Evolutionary conservation across 1,140 invertebrate genomes (phyloP), one percentile per base, ranked within the genome.

Genomic region (Chelonus insularis): DNA sequence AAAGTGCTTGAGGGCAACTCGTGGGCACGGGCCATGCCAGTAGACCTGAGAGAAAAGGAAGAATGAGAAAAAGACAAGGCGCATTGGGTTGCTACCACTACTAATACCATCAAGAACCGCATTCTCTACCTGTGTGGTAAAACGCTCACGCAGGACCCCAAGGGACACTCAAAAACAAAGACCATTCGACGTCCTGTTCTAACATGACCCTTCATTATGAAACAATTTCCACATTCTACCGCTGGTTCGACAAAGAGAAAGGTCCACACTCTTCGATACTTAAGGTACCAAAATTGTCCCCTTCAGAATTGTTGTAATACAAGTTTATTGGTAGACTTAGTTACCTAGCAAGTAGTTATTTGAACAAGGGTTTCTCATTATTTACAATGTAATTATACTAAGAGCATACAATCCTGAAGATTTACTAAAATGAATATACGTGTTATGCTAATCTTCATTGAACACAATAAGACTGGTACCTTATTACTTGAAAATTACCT

Each of bases 111-210:
- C 68, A 65, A 68, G 72, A 69, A 72, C 71, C 72, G 72, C 74
- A 75, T 76, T 74, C 74, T 76, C 75, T 72, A 75, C 75, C 75
- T 76, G 75, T 76, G 74, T 75, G 74, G 73, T 72, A 71, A 74
- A 75, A 71, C 68, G 66, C 69, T 73, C 74, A 74, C 68, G 69
- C 68, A 61, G 47, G 66, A 69, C 70, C 72, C 69, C 70, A 71
- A 73, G 71, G 70, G 72, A 70, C 61, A 70, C 68, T 73, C 71
- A 74, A 76, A 76, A 74, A 76, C 74, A 76, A 76, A 76, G 74
- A 74, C 65, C 68, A 71, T 67, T 75, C 67, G 68, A 70, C 69
- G 64, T 70, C 64, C 70, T 75, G 64, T 69, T 72, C 69, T 69
- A 70, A 69, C 68, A 71, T 73, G 68, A 72, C 72, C 69, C 54